Conservation (phyloP, 2,797 vertebrate species). For the Triplophysa bombifrons region DNA sequence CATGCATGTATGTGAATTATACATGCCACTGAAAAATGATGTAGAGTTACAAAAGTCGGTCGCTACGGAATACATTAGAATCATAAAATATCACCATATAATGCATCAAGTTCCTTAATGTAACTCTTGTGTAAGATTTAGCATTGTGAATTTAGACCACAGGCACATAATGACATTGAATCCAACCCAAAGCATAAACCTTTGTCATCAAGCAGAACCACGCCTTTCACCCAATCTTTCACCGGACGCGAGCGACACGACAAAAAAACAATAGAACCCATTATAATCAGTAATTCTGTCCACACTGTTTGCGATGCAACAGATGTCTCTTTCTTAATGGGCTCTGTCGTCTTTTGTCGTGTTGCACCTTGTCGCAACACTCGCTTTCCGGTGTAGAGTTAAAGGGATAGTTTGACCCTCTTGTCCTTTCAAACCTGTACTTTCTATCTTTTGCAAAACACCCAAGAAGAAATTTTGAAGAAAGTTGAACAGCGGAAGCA, state of each 20-base stretch:
- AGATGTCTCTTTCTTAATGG: no score
- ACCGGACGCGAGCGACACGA: not conserved
- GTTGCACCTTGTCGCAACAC: no score
- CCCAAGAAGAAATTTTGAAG: no score
- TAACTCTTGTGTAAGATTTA: not conserved
- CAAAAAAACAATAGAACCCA: no score
- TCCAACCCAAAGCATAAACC: not conserved
- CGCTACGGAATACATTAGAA: slow-evolving; percentile 32
- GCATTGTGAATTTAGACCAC: not conserved
- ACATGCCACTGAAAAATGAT: slow-evolving; percentile 38
- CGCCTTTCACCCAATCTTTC: not conserved
- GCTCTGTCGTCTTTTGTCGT: no score
- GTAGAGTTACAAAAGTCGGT: slow-evolving; percentile 40
- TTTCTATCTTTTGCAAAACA: no score
- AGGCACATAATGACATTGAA: not conserved
- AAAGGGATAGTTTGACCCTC: no score
- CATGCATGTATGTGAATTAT: slow-evolving; percentile 48
- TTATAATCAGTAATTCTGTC: no score
- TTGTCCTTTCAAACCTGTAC: no score
- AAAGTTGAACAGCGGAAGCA: no score
- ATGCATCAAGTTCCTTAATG: slow-evolving; percentile 13
- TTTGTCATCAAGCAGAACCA: not conserved
- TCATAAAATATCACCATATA: slow-evolving; percentile 6
- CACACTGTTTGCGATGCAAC: no score
- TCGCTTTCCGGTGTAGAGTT: no score